Conservation (phyloP, 1,140 invertebrate species). For the Drosophila cardini region DNA sequence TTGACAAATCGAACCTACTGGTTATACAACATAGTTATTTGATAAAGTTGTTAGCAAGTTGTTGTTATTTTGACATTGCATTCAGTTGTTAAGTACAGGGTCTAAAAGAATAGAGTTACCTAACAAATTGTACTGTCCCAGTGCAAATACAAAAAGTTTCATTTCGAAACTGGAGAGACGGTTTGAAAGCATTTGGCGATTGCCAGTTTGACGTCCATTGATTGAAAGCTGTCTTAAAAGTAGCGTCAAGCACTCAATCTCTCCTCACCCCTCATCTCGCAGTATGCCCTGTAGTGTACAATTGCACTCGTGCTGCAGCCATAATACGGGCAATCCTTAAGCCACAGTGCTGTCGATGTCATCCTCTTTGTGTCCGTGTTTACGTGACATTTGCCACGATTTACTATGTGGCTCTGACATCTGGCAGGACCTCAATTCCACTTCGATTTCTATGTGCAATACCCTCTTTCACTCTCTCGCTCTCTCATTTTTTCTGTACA, state of each 20-base stretch:
- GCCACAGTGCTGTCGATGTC: conserved; percentile 26
- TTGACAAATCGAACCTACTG: no score
- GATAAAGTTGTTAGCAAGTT: no score
- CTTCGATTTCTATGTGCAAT: conserved; percentile 18
- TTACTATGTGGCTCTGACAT: conserved; percentile 58
- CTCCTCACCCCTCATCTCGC: neutral
- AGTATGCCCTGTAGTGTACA: conserved; percentile 2
- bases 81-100: no score
- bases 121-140: neutral
- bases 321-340: conserved; percentile 62
- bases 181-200: conserved; percentile 16
- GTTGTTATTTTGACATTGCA: no score
- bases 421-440: conserved; percentile 17
- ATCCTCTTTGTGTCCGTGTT: conserved; percentile 29
- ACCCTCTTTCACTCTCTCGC: neutral
- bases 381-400: conserved; percentile 74
- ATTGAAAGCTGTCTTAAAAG: conserved; percentile 43
- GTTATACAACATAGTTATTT: no score
- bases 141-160: conserved; percentile 7
- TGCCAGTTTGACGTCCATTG: conserved; percentile 31
- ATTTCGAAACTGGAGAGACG: neutral
- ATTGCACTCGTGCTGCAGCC: conserved; percentile 46
- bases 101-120: no score
- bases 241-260: conserved; percentile 17
- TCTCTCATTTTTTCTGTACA: no score